Evolutionary conservation across 1,140 invertebrate species (phyloP), one percentile per base, ranked within the genome.

Genomic region (Neodiprion pinetum): DNA sequence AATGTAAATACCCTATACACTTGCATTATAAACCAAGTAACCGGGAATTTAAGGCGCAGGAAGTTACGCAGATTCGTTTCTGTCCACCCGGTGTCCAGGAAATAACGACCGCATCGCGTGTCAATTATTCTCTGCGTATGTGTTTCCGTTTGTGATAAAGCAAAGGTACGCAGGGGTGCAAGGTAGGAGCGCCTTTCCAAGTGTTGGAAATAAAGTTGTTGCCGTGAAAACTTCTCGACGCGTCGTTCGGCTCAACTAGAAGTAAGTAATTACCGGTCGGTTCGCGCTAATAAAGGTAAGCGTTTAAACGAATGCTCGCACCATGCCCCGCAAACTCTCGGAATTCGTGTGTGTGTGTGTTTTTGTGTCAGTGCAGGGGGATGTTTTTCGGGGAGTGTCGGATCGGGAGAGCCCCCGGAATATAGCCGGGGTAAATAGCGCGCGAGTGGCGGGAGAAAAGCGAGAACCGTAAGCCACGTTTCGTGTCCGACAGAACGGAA

Each of bases 401-500:
- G 5, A 40, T 40, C 28, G 28, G 28, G 2, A 40, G 28, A 40
- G 28, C 28, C 28, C 28, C 28, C 28, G 5, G 28, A 40, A 40
- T 40, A 40, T 40, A 40, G 2, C 28, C 28, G 28, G 28, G 28
- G 28, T 40, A 40, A 40, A 40, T 40, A 40, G 28, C 28, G 28
- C 28, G 28, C 1, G 28, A 61, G 53, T 61, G 11, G 53, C 11
- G 53, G 53, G 53, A 17, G 11, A 17, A 17, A 14, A 17, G 11
- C n/a, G 53, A 61, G 53, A 14, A 8, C 53, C 53, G 53, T 61
- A 61, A 61, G 53, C 53, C 53, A 61, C 53, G 53, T 61, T 61
- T 9, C 53, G 53, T 61, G 53, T 61, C 53, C 53, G 53, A 61
- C 53, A 61, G 53, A 61, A 61, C 28, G 28, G 53, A 61, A 61